phyloP scores from a whole-genome alignment of 2,797 vertebrate genomes.

The Alosa sapidissima region DNA sequence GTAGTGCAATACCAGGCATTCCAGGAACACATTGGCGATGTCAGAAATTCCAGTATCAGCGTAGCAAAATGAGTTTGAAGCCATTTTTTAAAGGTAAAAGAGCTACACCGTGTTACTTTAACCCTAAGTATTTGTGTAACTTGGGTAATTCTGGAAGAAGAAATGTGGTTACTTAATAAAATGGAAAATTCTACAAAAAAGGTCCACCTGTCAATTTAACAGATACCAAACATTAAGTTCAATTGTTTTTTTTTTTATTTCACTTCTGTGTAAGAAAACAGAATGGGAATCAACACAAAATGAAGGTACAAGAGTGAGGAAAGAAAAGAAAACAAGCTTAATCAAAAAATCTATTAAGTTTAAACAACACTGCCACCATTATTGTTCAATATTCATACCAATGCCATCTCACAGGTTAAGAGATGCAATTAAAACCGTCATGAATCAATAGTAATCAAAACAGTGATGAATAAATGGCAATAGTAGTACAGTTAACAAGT shows the following conservation, averaged over 20 bases:
- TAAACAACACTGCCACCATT: conserved; percentile 80
- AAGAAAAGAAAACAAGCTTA: conserved; percentile 72
- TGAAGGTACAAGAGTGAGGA: conserved; percentile 76
- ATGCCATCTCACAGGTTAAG: conserved; percentile 71
- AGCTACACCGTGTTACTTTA: too few relatives aligned
- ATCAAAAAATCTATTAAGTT: conserved; percentile 79
- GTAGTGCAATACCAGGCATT: too few relatives aligned
- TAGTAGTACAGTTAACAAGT: conserved; percentile 83
- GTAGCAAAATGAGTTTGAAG: too few relatives aligned
- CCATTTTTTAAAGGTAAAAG: too few relatives aligned
- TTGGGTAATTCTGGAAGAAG: too few relatives aligned
- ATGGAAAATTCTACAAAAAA: background rate
- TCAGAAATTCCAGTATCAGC: background rate
- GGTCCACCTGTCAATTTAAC: background rate
- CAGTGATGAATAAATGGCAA: conserved; percentile 78
- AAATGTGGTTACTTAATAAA: background rate
- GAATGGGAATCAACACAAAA: conserved; percentile 83
- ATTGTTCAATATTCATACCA: conserved; percentile 79
- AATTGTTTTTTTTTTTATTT: conserved; percentile 75
- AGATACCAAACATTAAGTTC: conserved; percentile 56
- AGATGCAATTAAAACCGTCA: conserved; percentile 76
- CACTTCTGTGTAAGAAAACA: conserved; percentile 80
- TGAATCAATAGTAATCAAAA: conserved; percentile 79
- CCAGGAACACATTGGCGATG: too few relatives aligned
- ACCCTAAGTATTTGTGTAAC: too few relatives aligned